Percentiles rank a stretch among this genome's conserved stretches.
phyloP scores from a whole-genome alignment of 1,140 invertebrate genomes.

The Drosophila bocqueti region DNA sequence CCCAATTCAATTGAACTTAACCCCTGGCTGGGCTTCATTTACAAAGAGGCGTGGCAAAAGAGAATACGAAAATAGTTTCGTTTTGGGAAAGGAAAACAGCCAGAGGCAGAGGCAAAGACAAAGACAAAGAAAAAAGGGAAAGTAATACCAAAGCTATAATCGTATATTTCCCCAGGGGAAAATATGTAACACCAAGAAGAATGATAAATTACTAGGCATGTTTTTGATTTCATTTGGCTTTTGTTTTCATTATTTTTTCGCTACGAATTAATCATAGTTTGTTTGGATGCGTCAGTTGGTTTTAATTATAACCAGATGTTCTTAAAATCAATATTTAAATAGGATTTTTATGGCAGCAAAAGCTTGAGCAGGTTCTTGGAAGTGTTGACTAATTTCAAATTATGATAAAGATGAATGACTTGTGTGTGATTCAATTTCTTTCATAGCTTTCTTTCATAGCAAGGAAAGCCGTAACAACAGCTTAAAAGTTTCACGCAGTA shows the following conservation, averaged over 20 bases:
- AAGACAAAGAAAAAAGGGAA: constrained; percentile 24
- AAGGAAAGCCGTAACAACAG: not conserved
- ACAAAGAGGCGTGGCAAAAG: not conserved
- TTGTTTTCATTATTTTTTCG: not conserved
- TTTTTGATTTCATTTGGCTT: constrained; percentile 12
- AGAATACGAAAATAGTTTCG: constrained; percentile 17
- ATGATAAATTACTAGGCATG: constrained; percentile 27
- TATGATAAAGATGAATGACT: not conserved
- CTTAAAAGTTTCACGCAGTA: not conserved
- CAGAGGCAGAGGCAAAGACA: not conserved
- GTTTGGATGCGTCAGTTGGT: constrained; percentile 13
- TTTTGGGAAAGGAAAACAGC: constrained; percentile 5
- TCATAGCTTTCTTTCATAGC: not conserved
- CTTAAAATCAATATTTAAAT: constrained; percentile 5
- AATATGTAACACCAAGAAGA: not conserved
- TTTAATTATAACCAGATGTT: constrained; percentile 7
- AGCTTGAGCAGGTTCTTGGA: not conserved
- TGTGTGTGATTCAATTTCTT: not conserved
- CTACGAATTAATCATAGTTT: constrained; percentile 23
- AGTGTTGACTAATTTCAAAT: constrained; percentile 2
- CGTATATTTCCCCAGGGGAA: constrained; percentile 16
- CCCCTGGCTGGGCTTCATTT: not conserved
- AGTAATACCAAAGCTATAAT: constrained; percentile 15
- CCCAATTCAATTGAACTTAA: constrained; percentile 36
- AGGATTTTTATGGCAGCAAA: not conserved